Evolutionary conservation across 2,113 vertebrate species (phyloP), one percentile per base, ranked within the genome.

Genomic region (Panthera tigris): DNA sequence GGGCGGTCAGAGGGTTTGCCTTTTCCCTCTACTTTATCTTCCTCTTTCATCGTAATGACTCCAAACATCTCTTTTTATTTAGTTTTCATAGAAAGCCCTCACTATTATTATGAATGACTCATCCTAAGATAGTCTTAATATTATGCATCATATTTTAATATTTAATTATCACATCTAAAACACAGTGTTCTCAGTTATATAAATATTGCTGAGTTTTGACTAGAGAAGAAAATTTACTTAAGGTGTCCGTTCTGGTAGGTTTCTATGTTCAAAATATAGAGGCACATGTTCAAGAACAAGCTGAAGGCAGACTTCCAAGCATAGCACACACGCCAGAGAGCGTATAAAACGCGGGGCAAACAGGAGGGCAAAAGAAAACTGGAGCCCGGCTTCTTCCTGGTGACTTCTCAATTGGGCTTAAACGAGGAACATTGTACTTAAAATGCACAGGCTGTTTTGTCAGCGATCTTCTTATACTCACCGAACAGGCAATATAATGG

Each of bases 241-340:
- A 29, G 55, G 23, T 8, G 3, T 82, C 21, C 29, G 25, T 16
- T 39, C 81, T 41, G 81, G 73, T 8, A 8, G 55, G 55, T 83
- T 63, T 63, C 55, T 11, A 29, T 27, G 80, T 39, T 18, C 27
- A 25, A 18, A 63, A 63, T 63, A 83, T 0, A 39, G 55, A 63
- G 25, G 25, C 55, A 19, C 23, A 9, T 18, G 27, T 19, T 29
- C 25, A 18, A 29, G 76, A 33, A 3, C 2, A 25, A 63, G 25
- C 36, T 63, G 55, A 8, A n/a, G 7, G 23, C 14, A 10, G n/a
- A 15, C 80, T 29, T 39, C 45, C 13, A 39, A 45, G 73, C n/a
- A 15, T 7, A 2, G 52, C 13, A 11, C 6, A 7, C 4, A 27
- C 23, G 18, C 4, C n/a, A 18, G 23, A 36, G 1, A 16, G n/a